phyloP scores from a whole-genome alignment of 2,797 vertebrate genomes.

The Gobio occitaniae region DNA sequence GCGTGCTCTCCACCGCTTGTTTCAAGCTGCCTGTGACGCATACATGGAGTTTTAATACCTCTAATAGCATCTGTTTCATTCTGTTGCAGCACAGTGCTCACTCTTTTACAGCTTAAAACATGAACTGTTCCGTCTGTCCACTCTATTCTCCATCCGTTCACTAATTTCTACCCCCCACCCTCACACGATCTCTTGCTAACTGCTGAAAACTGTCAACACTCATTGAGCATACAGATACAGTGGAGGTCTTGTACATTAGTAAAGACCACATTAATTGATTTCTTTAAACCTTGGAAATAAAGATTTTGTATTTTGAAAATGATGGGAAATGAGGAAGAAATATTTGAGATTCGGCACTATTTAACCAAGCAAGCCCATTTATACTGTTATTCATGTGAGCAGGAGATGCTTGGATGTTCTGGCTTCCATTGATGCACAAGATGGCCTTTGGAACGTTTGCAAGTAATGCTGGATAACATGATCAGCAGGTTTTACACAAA shows the following conservation, averaged over 20 bases:
- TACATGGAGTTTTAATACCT: slow-evolving; percentile 44
- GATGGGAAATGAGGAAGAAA: not conserved
- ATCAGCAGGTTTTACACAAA: not conserved
- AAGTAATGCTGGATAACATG: not conserved
- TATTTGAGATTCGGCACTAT: not conserved
- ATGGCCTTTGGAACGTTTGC: not conserved
- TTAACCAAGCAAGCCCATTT: not conserved
- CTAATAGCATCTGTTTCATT: slow-evolving; percentile 51
- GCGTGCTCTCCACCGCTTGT: not conserved
- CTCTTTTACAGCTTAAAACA: slow-evolving; percentile 41
- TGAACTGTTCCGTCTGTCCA: slow-evolving; percentile 37
- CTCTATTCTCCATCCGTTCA: slow-evolving; percentile 11
- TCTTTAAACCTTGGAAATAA: too few relatives aligned
- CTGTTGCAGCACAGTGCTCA: slow-evolving; percentile 32
- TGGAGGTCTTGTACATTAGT: not conserved
- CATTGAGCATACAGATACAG: not conserved
- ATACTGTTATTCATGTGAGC: not conserved
- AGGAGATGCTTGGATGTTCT: not conserved
- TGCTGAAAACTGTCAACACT: slow-evolving; percentile 6
- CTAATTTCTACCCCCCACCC: not conserved
- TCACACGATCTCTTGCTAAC: slow-evolving; percentile 1
- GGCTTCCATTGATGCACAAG: not conserved
- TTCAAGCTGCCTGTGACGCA: slow-evolving; percentile 42
- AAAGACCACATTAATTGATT: too few relatives aligned
- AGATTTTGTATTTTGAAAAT: not conserved